These are phyloP conservation scores for Ecdyonurus torrentis DNA, from an alignment of 2,888 invertebrate genomes.

Conservation along the genomic window DNA sequence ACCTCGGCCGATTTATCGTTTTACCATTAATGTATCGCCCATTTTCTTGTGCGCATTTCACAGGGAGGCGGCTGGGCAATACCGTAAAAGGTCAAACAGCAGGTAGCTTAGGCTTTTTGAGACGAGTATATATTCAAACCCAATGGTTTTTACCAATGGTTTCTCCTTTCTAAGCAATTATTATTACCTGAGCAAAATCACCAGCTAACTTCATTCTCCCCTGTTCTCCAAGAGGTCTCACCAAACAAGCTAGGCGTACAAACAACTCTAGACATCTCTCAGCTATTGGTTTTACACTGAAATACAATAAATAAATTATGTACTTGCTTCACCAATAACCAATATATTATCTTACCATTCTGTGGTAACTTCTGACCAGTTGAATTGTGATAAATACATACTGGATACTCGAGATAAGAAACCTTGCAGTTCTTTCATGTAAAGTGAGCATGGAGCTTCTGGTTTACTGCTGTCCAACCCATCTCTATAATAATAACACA, in stretches of 20 bases:
- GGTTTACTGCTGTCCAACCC: background rate
- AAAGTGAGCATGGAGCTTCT: slow-evolving; percentile 38
- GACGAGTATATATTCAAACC: too few species aligned
- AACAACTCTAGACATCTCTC: slow-evolving; percentile 68
- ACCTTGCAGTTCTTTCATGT: slow-evolving; percentile 83
- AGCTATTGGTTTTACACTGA: slow-evolving; percentile 53
- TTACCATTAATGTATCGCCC: too few species aligned
- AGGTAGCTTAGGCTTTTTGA: too few species aligned
- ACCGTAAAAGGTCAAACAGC: too few species aligned
- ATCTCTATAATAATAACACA: background rate
- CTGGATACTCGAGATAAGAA: slow-evolving; percentile 54
- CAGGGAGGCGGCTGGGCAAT: too few species aligned
- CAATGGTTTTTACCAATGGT: too few species aligned
- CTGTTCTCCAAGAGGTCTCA: slow-evolving; percentile 61
- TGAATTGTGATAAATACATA: slow-evolving; percentile 50
- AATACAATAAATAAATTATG: slow-evolving; percentile 20
- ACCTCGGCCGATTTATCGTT: too few species aligned
- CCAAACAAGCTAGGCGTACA: slow-evolving; percentile 67
- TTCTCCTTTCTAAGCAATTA: background rate
- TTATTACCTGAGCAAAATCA: slow-evolving; percentile 37
- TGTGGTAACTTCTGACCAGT: slow-evolving; percentile 43
- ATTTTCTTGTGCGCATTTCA: too few species aligned
- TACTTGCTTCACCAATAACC: too few species aligned
- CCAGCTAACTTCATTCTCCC: slow-evolving; percentile 66
- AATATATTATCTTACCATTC: slow-evolving; percentile 45